Conservation (phyloP, 2,113 vertebrate genomes). For the Paralichthys olivaceus region DNA sequence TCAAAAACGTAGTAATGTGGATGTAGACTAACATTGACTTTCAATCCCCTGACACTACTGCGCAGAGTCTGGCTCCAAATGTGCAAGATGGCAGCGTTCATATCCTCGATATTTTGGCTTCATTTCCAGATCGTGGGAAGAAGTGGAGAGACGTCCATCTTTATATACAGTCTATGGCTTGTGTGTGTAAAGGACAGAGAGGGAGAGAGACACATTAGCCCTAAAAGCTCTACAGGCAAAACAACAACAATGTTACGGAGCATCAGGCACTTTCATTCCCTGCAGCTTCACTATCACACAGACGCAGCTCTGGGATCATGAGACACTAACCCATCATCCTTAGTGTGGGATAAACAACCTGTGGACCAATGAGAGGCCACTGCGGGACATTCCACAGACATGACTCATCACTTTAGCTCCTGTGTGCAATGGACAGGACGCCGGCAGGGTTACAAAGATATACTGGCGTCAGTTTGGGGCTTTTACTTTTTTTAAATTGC, state of each 20-base stretch:
- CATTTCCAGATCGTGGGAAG: too few species aligned
- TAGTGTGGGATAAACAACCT: slow-evolving; percentile 39
- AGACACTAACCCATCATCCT: slow-evolving; percentile 44
- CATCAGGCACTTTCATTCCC: slow-evolving; percentile 74
- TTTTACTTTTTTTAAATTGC: background rate
- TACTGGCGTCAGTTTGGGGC: background rate
- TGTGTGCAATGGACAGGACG: slow-evolving; percentile 20
- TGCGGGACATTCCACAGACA: slow-evolving; percentile 46
- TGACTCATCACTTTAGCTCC: slow-evolving; percentile 50
- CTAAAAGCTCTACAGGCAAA: slow-evolving; percentile 35
- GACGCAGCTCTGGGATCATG: slow-evolving; percentile 35
- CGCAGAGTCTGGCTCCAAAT: too few species aligned
- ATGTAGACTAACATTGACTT: too few species aligned
- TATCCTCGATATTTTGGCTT: too few species aligned
- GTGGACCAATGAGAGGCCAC: slow-evolving; percentile 25
- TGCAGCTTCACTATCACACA: slow-evolving; percentile 46
- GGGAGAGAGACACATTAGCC: slow-evolving; percentile 10
- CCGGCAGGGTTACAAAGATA: slow-evolving; percentile 1
- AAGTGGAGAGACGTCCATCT: too few species aligned
- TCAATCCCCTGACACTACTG: too few species aligned
- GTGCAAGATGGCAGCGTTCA: too few species aligned
- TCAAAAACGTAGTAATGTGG: too few species aligned
- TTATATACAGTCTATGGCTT: background rate
- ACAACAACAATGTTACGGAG: slow-evolving; percentile 30
- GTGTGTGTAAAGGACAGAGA: background rate